Conservation (phyloP, 2,113 vertebrate species). For the Pardalotus punctatus region DNA sequence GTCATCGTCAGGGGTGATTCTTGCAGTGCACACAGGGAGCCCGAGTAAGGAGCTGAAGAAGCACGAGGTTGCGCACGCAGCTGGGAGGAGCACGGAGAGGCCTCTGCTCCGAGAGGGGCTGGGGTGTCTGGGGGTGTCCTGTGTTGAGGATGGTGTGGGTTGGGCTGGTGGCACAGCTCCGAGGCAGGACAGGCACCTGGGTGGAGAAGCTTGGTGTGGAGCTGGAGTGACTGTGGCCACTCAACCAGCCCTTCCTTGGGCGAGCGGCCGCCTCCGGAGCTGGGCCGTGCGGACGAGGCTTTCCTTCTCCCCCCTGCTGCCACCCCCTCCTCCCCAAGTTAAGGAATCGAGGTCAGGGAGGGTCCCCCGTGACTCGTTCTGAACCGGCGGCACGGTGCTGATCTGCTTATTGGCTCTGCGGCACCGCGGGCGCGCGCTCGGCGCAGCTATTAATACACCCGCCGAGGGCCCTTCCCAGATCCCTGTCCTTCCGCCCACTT, state of each 20-base stretch:
- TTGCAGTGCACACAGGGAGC: neutral
- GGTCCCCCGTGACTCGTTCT: constrained; percentile 36
- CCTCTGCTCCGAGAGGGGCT: neutral
- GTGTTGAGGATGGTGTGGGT: rapidly evolving
- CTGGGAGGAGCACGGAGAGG: neutral
- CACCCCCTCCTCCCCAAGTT: constrained; percentile 40
- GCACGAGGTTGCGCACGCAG: rapidly evolving
- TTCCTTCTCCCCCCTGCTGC: neutral
- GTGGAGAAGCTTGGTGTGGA: neutral
- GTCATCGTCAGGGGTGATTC: rapidly evolving
- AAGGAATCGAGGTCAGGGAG: constrained; percentile 62
- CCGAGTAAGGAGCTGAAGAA: neutral
- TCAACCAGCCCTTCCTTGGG: neutral
- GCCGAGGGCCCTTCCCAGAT: neutral
- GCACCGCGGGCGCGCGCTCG: neutral
- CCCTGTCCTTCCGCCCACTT: constrained; percentile 37
- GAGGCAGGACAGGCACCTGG: rapidly evolving
- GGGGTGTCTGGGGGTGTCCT: neutral
- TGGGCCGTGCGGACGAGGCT: neutral
- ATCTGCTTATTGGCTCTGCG: constrained; percentile 57
- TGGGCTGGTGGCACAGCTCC: rapidly evolving
- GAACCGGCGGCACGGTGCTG: neutral
- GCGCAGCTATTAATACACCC: constrained; percentile 36
- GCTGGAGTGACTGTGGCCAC: neutral
- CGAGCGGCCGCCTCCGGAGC: neutral